Conservation (phyloP, 2,888 invertebrate genomes). For the Cephalotes varians region DNA sequence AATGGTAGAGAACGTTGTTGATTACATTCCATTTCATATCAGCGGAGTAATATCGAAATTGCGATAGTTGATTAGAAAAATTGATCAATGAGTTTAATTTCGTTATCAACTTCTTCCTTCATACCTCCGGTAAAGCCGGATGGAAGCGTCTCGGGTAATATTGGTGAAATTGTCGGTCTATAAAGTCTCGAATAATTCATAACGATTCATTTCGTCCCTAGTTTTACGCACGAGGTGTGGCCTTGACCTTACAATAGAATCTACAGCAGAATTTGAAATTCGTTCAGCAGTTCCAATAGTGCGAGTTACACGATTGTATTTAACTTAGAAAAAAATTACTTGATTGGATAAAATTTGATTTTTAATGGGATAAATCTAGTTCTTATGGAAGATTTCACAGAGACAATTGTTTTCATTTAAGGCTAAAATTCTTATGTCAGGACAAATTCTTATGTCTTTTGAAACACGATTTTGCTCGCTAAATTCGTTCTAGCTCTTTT, state of each 20-base stretch:
- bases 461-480: neutral
- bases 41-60: neutral
- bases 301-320: neutral
- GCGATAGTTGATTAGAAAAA: neutral
- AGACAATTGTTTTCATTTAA: neutral
- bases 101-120: neutral
- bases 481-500: neutral
- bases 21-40: neutral
- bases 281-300: neutral
- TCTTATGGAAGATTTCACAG: neutral
- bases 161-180: slow-evolving; percentile 30
- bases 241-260: slow-evolving; percentile 63
- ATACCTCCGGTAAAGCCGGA: too few relatives aligned
- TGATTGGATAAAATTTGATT: neutral
- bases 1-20: neutral
- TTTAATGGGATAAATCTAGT: neutral
- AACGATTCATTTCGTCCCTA: slow-evolving; percentile 18
- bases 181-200: slow-evolving; percentile 65
- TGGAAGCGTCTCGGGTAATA: neutral
- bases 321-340: neutral
- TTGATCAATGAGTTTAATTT: neutral
- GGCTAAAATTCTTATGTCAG: too few relatives aligned
- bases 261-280: neutral
- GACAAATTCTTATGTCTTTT: neutral
- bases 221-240: slow-evolving; percentile 25